phyloP scores from a whole-genome alignment of 1,140 invertebrate species.

The Drosophila seguyi region DNA sequence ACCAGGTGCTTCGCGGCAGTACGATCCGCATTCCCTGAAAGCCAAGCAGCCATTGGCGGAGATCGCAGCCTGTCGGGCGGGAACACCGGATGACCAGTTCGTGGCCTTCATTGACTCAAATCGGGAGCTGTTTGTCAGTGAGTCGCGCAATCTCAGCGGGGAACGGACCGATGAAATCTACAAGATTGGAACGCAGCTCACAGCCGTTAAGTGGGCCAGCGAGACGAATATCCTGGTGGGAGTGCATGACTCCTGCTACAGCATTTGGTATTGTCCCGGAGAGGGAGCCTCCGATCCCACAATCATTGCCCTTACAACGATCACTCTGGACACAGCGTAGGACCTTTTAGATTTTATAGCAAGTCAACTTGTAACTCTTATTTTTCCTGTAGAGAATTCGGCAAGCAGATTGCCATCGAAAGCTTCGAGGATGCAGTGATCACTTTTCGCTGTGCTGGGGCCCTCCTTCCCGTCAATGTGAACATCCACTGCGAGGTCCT shows the following conservation, averaged over 20 bases:
- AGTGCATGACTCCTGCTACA: slow-evolving; percentile 92
- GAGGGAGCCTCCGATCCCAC: slow-evolving; percentile 91
- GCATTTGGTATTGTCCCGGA: slow-evolving; percentile 94
- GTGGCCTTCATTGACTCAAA: slow-evolving; percentile 93
- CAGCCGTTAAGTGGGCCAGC: slow-evolving; percentile 93
- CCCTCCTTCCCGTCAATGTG: slow-evolving; percentile 68
- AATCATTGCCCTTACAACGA: slow-evolving; percentile 86
- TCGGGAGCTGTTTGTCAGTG: slow-evolving; percentile 91
- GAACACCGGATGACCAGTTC: slow-evolving; percentile 88
- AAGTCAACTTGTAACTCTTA: slow-evolving; percentile 10
- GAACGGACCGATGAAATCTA: slow-evolving; percentile 85
- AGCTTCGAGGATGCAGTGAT: slow-evolving; percentile 89
- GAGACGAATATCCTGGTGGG: slow-evolving; percentile 93
- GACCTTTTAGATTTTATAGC: slow-evolving; percentile 82
- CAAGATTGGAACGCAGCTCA: slow-evolving; percentile 92
- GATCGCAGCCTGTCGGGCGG: slow-evolving; percentile 91
- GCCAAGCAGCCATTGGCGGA: slow-evolving; percentile 89
- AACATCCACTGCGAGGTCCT: slow-evolving; percentile 81
- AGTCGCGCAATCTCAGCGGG: slow-evolving; percentile 86
- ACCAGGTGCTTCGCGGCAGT: slow-evolving; percentile 90
- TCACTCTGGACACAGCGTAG: slow-evolving; percentile 87
- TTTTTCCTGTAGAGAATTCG: slow-evolving; percentile 84
- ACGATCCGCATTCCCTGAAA: slow-evolving; percentile 87
- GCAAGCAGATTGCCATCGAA: slow-evolving; percentile 91
- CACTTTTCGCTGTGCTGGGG: slow-evolving; percentile 76